Percentiles rank a stretch among this genome's conserved stretches.
Evolutionary conservation across 2,797 vertebrate species (phyloP).

Genomic region (Spondyliosoma cantharus): DNA sequence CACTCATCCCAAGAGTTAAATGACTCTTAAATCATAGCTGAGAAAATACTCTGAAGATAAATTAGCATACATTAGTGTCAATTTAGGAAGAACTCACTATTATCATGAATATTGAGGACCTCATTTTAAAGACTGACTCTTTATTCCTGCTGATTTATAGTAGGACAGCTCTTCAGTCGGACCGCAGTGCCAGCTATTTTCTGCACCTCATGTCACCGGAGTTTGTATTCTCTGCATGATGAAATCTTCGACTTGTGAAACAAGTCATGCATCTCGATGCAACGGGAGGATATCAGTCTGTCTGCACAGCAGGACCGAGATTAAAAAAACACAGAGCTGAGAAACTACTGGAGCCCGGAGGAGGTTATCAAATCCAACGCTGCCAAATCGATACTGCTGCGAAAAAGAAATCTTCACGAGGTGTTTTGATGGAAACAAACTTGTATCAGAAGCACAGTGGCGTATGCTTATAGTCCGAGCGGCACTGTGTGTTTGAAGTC

Average conservation of each 20-base stretch:
- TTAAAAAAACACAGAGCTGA: constrained; percentile 4
- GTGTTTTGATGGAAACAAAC: constrained; percentile 9
- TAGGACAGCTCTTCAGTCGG: background rate
- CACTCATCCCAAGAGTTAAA: background rate
- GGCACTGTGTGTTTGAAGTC: constrained; percentile 19
- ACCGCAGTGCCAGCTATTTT: background rate
- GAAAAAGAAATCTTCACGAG: constrained; percentile 7
- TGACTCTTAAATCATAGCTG: background rate
- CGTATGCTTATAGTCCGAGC: background rate
- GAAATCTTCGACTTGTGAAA: constrained; percentile 20
- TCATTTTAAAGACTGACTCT: background rate
- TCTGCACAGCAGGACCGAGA: constrained; percentile 19
- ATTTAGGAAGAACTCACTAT: background rate
- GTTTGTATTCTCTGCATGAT: background rate
- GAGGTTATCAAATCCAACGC: constrained; percentile 10
- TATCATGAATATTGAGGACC: background rate
- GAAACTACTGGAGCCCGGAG: constrained; percentile 3
- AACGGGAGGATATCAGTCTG: constrained; percentile 26
- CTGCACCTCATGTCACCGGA: background rate
- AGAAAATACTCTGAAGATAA: background rate
- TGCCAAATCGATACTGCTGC: constrained; percentile 7
- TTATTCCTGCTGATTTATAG: background rate
- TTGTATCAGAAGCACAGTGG: constrained; percentile 4
- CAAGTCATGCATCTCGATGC: constrained; percentile 25
- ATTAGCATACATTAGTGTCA: background rate